Percentiles rank a stretch among this genome's conserved stretches.
These are phyloP conservation scores for Macrosoma leucophasiata DNA, from an alignment of 2,888 invertebrate genomes.

Conservation along the genomic window DNA sequence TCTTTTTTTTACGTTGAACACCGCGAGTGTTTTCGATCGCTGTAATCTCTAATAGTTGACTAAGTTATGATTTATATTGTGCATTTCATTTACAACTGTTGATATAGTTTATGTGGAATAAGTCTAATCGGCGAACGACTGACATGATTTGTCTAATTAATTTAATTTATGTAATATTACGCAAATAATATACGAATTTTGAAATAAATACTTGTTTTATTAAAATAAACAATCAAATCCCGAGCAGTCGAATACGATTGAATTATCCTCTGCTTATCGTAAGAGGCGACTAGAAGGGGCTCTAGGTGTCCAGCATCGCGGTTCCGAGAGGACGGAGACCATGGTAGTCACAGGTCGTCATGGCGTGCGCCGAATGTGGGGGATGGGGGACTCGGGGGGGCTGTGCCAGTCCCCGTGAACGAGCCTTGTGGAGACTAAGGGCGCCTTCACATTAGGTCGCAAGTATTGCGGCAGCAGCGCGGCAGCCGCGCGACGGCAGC, in stretches of 20 bases:
- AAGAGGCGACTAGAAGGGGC: no score
- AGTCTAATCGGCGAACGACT: constrained; percentile 17
- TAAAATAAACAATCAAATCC: neutral
- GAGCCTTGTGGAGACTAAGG: no score
- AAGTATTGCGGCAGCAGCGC: constrained; percentile 3
- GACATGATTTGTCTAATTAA: constrained; percentile 9
- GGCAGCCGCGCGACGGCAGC: constrained; percentile 7
- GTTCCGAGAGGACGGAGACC: no score
- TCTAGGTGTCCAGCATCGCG: no score
- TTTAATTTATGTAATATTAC: constrained; percentile 23
- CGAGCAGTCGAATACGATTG: neutral
- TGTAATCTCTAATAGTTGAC: constrained; percentile 17
- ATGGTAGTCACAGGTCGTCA: no score
- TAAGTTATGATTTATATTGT: constrained; percentile 23
- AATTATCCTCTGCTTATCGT: no score
- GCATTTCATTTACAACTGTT: constrained; percentile 24
- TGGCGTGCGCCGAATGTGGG: no score
- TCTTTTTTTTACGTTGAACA: constrained; percentile 2
- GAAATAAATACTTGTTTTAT: neutral
- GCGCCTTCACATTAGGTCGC: no score
- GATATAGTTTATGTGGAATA: constrained; percentile 12
- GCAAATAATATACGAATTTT: constrained; percentile 21
- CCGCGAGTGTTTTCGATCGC: constrained; percentile 13
- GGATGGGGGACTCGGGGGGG: no score
- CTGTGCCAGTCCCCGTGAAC: no score